phyloP scores from a whole-genome alignment of 2,888 invertebrate species.

The Nipponacmea schrenckii region DNA sequence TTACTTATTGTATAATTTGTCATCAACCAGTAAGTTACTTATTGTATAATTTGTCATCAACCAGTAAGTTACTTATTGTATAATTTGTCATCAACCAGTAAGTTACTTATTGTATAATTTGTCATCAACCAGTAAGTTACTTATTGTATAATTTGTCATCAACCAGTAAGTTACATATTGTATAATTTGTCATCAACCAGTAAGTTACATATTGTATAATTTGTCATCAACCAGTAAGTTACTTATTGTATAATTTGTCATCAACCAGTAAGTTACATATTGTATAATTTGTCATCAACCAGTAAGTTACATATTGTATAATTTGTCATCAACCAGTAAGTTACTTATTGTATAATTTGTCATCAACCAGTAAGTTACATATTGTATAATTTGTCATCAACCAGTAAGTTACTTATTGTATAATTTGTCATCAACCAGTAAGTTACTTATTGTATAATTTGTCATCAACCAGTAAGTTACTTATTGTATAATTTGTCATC shows the following conservation, averaged over 20 bases:
- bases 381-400: constrained; percentile 98
- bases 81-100: constrained; percentile 95
- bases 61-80: constrained; percentile 74
- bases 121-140: constrained; percentile 86
- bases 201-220: constrained; percentile 99
- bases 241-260: constrained; percentile 80
- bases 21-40: constrained; percentile 84
- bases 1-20: constrained; percentile 76
- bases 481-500: constrained; percentile 83
- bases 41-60: constrained; percentile 87
- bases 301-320: constrained; percentile 98
- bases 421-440: constrained; percentile 95
- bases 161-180: constrained; percentile 77
- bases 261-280: constrained; percentile 79
- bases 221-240: constrained; percentile 88
- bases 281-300: too few relatives aligned
- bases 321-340: constrained; percentile 94
- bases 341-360: constrained; percentile 6
- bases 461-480: constrained; percentile 86
- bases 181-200: too few relatives aligned
- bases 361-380: too few relatives aligned
- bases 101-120: constrained; percentile 75
- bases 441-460: constrained; percentile 75
- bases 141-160: constrained; percentile 83
- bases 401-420: constrained; percentile 74